Conservation (phyloP, 2,113 vertebrate species). For the Upupa epops region DNA sequence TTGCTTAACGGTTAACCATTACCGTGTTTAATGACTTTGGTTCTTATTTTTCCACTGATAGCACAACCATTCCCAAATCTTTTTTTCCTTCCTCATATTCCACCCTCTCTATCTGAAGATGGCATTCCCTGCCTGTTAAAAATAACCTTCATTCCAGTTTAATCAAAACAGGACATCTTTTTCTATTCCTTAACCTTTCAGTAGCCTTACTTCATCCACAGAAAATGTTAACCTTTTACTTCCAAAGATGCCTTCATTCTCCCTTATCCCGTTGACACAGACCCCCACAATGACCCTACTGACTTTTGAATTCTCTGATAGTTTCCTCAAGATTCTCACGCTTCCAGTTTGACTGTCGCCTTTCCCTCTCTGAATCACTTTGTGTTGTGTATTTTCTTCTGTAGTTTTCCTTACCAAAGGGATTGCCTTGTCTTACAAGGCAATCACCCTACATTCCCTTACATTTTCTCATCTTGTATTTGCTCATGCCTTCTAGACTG, state of each 20-base stretch:
- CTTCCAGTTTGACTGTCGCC: not conserved
- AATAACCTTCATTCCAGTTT: not conserved
- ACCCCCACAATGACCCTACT: conserved; percentile 28
- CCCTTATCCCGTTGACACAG: not conserved
- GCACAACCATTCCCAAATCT: not conserved
- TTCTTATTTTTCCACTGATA: not conserved
- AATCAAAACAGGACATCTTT: not conserved
- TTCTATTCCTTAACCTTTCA: conserved; percentile 35
- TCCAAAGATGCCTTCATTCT: conserved; percentile 1
- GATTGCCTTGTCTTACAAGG: not conserved
- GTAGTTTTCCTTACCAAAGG: not conserved
- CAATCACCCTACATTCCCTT: not conserved
- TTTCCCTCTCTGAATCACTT: conserved; percentile 14
- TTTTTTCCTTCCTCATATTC: not conserved
- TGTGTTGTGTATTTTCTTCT: not conserved
- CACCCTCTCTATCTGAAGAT: not conserved
- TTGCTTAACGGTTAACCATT: not conserved
- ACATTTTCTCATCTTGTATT: not conserved
- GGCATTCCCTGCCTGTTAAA: not conserved
- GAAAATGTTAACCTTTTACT: conserved; percentile 52
- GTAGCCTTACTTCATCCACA: conserved; percentile 1
- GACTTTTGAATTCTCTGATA: conserved; percentile 26
- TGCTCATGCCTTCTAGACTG: not conserved
- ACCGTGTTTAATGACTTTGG: not conserved
- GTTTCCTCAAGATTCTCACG: conserved; percentile 28